Base-by-base conservation (phyloP, 2,797 vertebrate genomes). In the Bryconaethiops microstoma region DNA sequence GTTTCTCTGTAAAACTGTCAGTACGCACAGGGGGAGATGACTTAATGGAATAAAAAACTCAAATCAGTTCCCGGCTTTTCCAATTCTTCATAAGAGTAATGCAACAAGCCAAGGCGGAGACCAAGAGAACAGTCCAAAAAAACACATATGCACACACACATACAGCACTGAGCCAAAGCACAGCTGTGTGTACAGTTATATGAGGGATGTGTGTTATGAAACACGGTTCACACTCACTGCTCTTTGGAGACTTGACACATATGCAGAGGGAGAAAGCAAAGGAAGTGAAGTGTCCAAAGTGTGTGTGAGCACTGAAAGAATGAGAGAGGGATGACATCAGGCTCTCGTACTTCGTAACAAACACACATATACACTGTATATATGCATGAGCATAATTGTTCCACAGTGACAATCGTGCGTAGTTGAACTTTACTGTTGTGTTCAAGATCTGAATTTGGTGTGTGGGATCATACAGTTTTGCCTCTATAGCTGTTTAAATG, bases 101-200 rank as follows among this genome's bases (percentile, higher is more conserved):
- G 13, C 25, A 29, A 29, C 29, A 25, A 35, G 25, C 25, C 59
- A 5, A 25, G 23, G 12, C 23, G 29, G 60, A 63, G 59, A 62
- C 35, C 17, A 45, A 77, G 17, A 5, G 21, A 23, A 69, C 17
- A 13, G 77, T 78, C 88, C 90, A 92, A 86, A 92, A 88, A 86
- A 63, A n/a, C 29, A 17, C 62, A 91, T 90, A 89, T 91, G 92
- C 85, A 65, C 89, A 55, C 57, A 81, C 19, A 83, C 67, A 83
- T 84, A 68, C 35, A 72, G 50, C 60, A 73, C 35, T 7, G 62
- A 14, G 48, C 35, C 21, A 16, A 63, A 29, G 25, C n/a, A 40
- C 39, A 17, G 39, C 54, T 50, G 71, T 3, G 8, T 0, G 23
- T 8, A 23, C 40, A 0, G 68, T 35, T 77, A 50, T 57, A 77